Evolutionary conservation across 2,797 vertebrate genomes (phyloP), one percentile per base, ranked within the genome.

Genomic region (Sebastes paucispinis): DNA sequence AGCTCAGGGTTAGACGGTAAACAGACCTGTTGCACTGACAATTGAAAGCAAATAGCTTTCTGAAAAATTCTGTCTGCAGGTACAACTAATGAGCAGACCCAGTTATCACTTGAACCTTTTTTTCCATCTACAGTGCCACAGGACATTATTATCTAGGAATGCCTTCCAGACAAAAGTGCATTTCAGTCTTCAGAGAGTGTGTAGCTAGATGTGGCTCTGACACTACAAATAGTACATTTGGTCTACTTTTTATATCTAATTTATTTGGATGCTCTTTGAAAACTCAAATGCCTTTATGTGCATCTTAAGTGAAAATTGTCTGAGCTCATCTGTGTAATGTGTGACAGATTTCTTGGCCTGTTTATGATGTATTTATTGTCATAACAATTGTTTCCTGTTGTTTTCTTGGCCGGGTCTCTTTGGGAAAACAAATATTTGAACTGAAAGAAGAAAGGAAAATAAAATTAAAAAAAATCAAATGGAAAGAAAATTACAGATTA

Each of bases 51-150:
- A 68, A 80, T 20, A 29, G 13, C 5, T 58, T 69, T 60, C n/a
- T 10, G 18, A 43, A 69, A 65, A 73, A 24, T 20, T 29, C 39
- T 62, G 2, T 73, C 6, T 62, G 16, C 34, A 16, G 10, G 31
- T 58, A 8, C 27, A 67, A 24, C 50, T 72, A 34, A 75, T 57
- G 79, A 77, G 60, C 69, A 70, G 22, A 62, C n/a, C 24, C 39
- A 25, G 64, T 43, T 66, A 29, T 62, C 36, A 66, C 27, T 62
- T 77, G 52, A 52, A 36, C 20, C 18, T 16, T 43, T 68, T 58
- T 50, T 58, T 57, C n/a, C 7, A 27, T 62, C 32, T 27, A 10
- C 57, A 54, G 22, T 22, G n/a, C n/a, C 5, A n/a, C 29, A 39
- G 3, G 16, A 43, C 10, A 14, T 50, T 31, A 25, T 18, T 20